Base-by-base conservation (phyloP, 2,888 invertebrate genomes). In the Nomada hirtipes region DNA sequence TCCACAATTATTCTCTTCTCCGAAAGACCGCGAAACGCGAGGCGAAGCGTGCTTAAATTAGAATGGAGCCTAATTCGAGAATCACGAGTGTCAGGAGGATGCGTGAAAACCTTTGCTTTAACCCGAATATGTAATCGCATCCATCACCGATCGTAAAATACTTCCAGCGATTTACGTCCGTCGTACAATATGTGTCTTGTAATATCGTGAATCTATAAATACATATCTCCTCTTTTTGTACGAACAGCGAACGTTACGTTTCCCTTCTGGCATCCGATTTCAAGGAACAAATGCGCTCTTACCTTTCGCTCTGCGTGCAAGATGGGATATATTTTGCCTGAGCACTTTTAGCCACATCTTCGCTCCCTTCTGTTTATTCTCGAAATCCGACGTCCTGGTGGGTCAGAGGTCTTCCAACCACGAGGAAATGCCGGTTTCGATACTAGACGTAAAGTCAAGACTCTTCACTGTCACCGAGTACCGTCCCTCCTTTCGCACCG, bases 331-430 rank as follows among this genome's bases (percentile, higher is more conserved):
- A 82, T 93, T 93, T 76, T 93, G 93, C 68, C 93, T 86, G 15
- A 93, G 82, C 75, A 93, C 90, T 82, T 93, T 93, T 42, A 93
- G 90, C 93, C 93, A 93, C 93, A 93, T 93, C 79, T 83, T 90
- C 50, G 86, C 81, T 18, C 85, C 71, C 42, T 76, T 82, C 47
- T 79, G 80, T 77, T 90, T 89, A 36, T 79, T 78, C 74, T 82
- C 86, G 42, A 85, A 83, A 74, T 86, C 86, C 85, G 88, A 83
- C 83, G 86, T 89, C 67, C 84, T 86, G 79, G 23, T 50, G n/a
- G 72, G 61, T 63, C 77, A 68, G 64, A 42, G 42, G 11, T 26
- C 55, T 59, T 57, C 52, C 29, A 53, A 15, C 61, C 53, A 53
- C 44, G 4, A 2, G 20, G 52, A 65, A 76, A 72, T 55, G 70